phyloP scores from a whole-genome alignment of 2,797 vertebrate genomes.

The Astyanax mexicanus region DNA sequence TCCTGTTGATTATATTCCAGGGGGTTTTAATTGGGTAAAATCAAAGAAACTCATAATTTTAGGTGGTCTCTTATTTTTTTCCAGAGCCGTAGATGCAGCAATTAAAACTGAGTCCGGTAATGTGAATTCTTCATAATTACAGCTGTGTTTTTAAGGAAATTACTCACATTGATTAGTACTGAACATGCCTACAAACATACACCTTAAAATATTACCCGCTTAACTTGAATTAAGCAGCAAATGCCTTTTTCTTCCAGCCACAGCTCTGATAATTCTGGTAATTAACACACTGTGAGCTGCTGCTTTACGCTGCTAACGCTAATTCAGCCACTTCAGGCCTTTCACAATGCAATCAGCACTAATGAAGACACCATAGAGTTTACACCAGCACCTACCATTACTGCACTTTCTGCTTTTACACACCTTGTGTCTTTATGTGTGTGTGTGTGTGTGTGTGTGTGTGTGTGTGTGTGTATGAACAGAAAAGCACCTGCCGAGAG shows the following conservation, averaged over 20 bases:
- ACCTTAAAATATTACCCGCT: constrained; percentile 68
- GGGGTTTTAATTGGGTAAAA: no score
- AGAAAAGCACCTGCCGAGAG: constrained; percentile 49
- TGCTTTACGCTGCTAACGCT: constrained; percentile 61
- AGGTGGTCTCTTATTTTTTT: no score
- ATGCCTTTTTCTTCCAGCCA: not conserved
- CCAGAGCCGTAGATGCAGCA: no score
- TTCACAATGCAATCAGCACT: constrained; percentile 72
- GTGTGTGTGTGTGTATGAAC: constrained; percentile 12
- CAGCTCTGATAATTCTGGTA: not conserved
- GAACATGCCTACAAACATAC: no score
- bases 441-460: not conserved
- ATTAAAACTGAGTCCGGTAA: no score
- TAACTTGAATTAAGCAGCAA: constrained; percentile 64
- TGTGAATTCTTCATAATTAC: no score
- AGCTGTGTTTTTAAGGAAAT: no score
- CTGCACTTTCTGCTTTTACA: constrained; percentile 48
- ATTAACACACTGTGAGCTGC: constrained; percentile 44
- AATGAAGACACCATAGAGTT: constrained; percentile 72
- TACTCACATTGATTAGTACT: no score
- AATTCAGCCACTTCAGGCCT: constrained; percentile 63
- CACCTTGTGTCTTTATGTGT: not conserved
- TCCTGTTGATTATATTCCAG: no score
- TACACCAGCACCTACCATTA: constrained; percentile 52
- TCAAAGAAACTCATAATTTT: no score